These are phyloP conservation scores for Crypturellus undulatus DNA, from an alignment of 2,113 vertebrate genomes.

Conservation along the genomic window DNA sequence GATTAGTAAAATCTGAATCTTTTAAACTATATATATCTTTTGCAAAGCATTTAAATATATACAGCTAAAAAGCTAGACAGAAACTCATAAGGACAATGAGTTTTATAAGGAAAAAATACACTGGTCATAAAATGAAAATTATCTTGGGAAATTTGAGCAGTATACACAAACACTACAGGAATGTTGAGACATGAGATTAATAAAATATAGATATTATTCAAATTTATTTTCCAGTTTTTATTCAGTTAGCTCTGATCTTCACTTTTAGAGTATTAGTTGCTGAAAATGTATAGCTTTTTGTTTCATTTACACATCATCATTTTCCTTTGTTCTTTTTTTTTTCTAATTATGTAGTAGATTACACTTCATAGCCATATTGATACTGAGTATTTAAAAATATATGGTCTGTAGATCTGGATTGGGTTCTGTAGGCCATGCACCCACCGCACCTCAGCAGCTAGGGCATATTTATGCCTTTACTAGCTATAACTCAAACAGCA, in stretches of 20 bases:
- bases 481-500: not conserved
- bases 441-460: not conserved
- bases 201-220: not conserved
- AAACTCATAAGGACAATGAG: not conserved
- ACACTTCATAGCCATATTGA: constrained; percentile 23
- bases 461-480: constrained; percentile 11
- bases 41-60: not conserved
- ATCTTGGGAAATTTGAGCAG: not conserved
- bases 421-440: not conserved
- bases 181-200: not conserved
- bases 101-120: not conserved
- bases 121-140: constrained; percentile 10
- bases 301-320: not conserved
- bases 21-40: not conserved
- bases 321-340: constrained; percentile 20
- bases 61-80: not conserved
- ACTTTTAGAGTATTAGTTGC: not conserved
- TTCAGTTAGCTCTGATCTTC: not conserved
- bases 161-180: not conserved
- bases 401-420: not conserved
- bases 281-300: constrained; percentile 18
- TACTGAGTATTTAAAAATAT: constrained; percentile 23
- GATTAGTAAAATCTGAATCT: constrained; percentile 16
- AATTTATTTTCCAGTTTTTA: constrained; percentile 20
- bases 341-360: constrained; percentile 51